phyloP scores from a whole-genome alignment of 2,888 invertebrate species.

The Ichneumoninae sp. region DNA sequence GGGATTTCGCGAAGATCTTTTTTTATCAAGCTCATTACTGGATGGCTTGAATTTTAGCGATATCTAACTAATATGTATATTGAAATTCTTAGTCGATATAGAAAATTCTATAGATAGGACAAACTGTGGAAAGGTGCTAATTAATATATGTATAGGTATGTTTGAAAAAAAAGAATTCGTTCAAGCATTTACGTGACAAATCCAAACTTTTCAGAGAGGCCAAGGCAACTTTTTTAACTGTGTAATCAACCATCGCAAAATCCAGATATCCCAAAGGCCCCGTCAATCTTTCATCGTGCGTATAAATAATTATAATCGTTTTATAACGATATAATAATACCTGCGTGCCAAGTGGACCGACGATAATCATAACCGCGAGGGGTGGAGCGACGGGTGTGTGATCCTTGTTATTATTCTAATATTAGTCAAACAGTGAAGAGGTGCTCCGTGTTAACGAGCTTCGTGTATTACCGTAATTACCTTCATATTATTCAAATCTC shows the following conservation, averaged over 20 bases:
- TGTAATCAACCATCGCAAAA: conserved; percentile 37
- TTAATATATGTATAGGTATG: too few species aligned
- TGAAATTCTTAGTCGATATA: neutral
- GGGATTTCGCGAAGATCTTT: conserved; percentile 5
- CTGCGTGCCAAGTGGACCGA: conserved; percentile 43
- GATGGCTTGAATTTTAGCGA: neutral
- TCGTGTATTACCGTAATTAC: conserved; percentile 54
- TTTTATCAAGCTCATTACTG: neutral
- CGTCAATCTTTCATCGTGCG: conserved; percentile 21
- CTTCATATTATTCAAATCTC: conserved; percentile 52
- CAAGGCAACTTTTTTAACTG: neutral
- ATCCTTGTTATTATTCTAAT: conserved; percentile 60
- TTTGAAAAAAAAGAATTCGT: neutral
- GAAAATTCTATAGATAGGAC: neutral
- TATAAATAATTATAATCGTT: conserved; percentile 64
- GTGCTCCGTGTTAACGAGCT: conserved; percentile 48
- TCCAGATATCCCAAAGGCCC: conserved; percentile 20
- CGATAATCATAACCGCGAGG: conserved; percentile 49
- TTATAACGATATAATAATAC: conserved; percentile 66
- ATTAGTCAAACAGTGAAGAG: conserved; percentile 58
- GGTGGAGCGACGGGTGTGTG: conserved; percentile 16
- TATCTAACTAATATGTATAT: neutral
- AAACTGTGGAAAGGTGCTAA: neutral
- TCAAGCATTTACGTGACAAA: neutral
- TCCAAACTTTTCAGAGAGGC: neutral